Percentiles rank a stretch among this genome's conserved stretches.
Conservation (phyloP, 2,888 invertebrate genomes). For the Macaria notata region DNA sequence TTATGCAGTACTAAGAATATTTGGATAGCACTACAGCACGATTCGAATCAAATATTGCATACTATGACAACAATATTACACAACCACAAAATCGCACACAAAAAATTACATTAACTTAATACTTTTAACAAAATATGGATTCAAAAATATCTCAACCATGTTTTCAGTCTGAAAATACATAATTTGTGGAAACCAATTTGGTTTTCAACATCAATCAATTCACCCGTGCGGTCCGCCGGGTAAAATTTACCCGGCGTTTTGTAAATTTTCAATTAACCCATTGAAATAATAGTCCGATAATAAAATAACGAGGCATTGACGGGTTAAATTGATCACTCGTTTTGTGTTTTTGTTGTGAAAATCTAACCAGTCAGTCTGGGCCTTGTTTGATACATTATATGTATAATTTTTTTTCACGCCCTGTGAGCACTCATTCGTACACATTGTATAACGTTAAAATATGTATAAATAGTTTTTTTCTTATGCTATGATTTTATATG, state of each 20-base stretch:
- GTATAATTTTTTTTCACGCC: too few species aligned
- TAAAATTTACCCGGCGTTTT: slow-evolving; percentile 20
- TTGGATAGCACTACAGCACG: too few species aligned
- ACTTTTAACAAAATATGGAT: not conserved
- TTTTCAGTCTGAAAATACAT: slow-evolving; percentile 20
- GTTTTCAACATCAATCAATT: slow-evolving; percentile 29
- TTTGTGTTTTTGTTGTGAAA: slow-evolving; percentile 1
- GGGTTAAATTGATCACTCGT: not conserved
- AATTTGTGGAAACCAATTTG: slow-evolving; percentile 30
- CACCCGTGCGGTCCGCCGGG: slow-evolving; percentile 15
- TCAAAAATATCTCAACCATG: not conserved
- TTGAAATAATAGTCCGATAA: slow-evolving; percentile 12
- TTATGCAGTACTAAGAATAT: too few species aligned
- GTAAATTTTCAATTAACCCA: slow-evolving; percentile 24
- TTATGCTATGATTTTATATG: too few species aligned
- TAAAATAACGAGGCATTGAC: slow-evolving; percentile 18
- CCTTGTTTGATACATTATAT: too few species aligned
- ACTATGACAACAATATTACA: too few species aligned
- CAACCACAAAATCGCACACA: too few species aligned
- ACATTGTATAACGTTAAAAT: too few species aligned
- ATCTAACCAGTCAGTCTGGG: not conserved
- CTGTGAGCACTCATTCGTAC: too few species aligned
- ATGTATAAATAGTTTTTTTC: too few species aligned
- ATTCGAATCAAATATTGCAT: too few species aligned
- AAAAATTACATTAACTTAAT: too few species aligned